Evolutionary conservation across 2,113 vertebrate species (phyloP).

Genomic region (Rallus limicola): DNA sequence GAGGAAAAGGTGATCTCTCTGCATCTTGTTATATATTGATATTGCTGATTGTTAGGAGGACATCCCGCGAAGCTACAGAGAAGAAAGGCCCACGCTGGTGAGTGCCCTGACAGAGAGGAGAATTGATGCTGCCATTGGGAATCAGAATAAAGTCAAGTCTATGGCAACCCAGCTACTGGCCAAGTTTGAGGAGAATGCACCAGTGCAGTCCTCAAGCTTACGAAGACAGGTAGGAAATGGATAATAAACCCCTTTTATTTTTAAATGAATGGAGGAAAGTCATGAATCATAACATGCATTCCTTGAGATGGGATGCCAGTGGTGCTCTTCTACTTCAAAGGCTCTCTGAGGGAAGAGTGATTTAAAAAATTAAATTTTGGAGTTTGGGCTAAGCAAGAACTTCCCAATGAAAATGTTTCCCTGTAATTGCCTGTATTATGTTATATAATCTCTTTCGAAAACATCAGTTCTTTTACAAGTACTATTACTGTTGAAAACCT

Average conservation of each 20-base stretch:
- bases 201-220: slow-evolving; percentile 79
- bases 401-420: not conserved
- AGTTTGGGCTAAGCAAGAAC: not conserved
- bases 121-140: slow-evolving; percentile 80
- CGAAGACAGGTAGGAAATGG: slow-evolving; percentile 86
- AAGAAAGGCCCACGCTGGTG: slow-evolving; percentile 78
- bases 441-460: not conserved
- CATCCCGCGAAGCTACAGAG: slow-evolving; percentile 69
- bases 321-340: not conserved
- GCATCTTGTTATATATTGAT: not conserved
- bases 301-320: not conserved
- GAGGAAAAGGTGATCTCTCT: not conserved
- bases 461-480: not conserved
- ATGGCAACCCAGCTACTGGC: slow-evolving; percentile 97
- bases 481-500: not conserved
- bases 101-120: slow-evolving; percentile 81
- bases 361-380: not conserved
- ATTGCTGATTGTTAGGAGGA: slow-evolving; percentile 81
- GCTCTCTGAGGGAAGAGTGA: not conserved
- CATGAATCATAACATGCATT: not conserved
- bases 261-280: not conserved
- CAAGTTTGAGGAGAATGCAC: slow-evolving; percentile 96
- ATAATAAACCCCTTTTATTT: not conserved
- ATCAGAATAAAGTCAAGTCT: slow-evolving; percentile 96
- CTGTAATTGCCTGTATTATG: not conserved